These are phyloP conservation scores for Hypomecis atomaria DNA, from an alignment of 2,888 invertebrate genomes.

Conservation along the genomic window DNA sequence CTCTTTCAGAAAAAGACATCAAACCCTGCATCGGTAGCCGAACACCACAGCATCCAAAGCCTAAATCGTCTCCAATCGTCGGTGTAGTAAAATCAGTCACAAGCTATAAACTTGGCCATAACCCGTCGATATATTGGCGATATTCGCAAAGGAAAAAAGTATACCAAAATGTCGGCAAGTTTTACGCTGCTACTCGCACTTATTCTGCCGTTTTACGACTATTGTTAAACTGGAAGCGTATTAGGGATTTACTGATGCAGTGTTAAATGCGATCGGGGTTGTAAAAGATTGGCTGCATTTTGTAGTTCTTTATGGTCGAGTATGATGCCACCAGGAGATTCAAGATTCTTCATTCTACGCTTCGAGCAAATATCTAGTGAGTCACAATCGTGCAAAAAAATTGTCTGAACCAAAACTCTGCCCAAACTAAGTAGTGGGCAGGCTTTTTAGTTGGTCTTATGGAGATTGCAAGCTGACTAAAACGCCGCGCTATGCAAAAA, in stretches of 20 bases:
- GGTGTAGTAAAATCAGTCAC: constrained; percentile 81
- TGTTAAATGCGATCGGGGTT: constrained; percentile 24
- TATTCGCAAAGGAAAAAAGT: constrained; percentile 56
- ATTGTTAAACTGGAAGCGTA: constrained; percentile 77
- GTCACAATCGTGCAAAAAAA: too few species aligned
- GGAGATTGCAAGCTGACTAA: too few species aligned
- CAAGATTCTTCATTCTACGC: too few species aligned
- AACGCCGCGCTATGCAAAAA: too few species aligned
- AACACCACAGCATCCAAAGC: constrained; percentile 27
- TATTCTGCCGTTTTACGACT: constrained; percentile 61
- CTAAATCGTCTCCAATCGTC: constrained; percentile 61
- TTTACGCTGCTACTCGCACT: constrained; percentile 23
- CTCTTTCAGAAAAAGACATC: too few species aligned
- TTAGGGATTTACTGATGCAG: constrained; percentile 35
- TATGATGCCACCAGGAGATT: too few species aligned
- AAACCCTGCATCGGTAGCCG: constrained; percentile 14
- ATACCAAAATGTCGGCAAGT: constrained; percentile 44
- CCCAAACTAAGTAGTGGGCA: too few species aligned
- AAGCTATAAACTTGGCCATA: constrained; percentile 76
- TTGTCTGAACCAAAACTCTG: too few species aligned
- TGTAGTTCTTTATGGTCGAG: not conserved
- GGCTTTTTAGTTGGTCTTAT: too few species aligned
- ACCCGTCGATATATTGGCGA: constrained; percentile 75
- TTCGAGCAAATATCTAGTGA: too few species aligned
- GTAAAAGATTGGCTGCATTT: constrained; percentile 4